Evolutionary conservation across 1,140 invertebrate species (phyloP).

Genomic region (Drosophila virilis): DNA sequence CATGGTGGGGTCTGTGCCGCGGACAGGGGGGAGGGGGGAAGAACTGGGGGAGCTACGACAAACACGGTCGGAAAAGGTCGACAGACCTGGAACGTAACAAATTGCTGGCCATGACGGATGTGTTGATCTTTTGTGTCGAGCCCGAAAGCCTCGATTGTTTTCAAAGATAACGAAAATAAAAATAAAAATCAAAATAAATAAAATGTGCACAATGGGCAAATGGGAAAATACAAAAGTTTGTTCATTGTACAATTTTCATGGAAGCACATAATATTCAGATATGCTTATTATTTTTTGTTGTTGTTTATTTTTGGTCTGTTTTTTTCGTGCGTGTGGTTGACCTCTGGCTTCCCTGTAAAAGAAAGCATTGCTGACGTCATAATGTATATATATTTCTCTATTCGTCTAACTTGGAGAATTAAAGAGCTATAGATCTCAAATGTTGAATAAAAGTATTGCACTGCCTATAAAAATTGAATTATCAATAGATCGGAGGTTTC

Average conservation of each 20-base stretch:
- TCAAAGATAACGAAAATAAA: constrained; percentile 41
- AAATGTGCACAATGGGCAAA: not conserved
- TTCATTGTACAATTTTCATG: constrained; percentile 21
- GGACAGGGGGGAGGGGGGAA: not conserved
- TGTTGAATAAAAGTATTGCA: no score
- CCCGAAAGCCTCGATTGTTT: constrained; percentile 46
- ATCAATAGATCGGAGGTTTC: no score
- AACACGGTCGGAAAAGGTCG: not conserved
- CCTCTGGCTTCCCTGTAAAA: not conserved
- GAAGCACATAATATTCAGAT: constrained; percentile 16
- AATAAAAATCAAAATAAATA: not conserved
- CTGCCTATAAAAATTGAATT: no score
- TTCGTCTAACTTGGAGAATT: no score
- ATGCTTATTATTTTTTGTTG: constrained; percentile 23
- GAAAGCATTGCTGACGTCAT: no score
- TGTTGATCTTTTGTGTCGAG: constrained; percentile 46
- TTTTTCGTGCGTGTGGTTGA: not conserved
- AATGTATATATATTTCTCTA: no score
- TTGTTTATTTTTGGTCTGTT: not conserved
- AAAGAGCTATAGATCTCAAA: no score
- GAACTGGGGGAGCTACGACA: not conserved
- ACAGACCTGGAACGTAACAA: constrained; percentile 52
- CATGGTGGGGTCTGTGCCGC: not conserved
- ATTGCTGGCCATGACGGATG: constrained; percentile 69
- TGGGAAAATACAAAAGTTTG: constrained; percentile 15